Base-by-base conservation (phyloP, 2,797 vertebrate species). In the Crotalus adamanteus region DNA sequence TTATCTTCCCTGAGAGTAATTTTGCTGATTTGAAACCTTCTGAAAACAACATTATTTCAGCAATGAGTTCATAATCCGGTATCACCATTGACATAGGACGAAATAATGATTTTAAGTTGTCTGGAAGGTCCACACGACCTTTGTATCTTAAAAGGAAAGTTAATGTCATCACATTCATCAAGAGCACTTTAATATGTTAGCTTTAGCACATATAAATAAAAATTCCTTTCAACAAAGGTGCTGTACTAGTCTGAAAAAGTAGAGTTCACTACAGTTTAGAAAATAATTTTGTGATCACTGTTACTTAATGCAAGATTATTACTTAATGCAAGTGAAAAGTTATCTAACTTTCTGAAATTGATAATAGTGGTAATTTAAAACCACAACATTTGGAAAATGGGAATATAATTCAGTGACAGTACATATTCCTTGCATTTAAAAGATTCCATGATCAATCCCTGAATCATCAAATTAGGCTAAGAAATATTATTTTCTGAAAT, bases 61-160 rank as follows among this genome's bases (percentile, higher is more conserved):
- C 94, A 92, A 98, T 97, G 63, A 97, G 95, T 89, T 96, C 92
- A 94, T 93, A 96, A 61, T 97, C 95, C 5, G 97, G 97, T 6
- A 95, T 92, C 95, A 97, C 95, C 97, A 98, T 98, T 1, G 96
- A 95, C 56, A 98, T 95, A 0, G 97, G 96, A 6, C 97, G 95
- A 93, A 98, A 97, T 3, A 97, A 95, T 90, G 95, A 96, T 60
- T 97, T 97, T 93, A 98, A 93, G 22, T 97, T 97, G 65, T 95
- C 96, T 60, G 97, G 97, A 42, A 98, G 96, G 37, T 97, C 97
- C 16, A 97, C 95, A 22, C 96, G 96, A 18, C 96, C 96, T 95
- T 91, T 94, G 8, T 96, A 96, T 16, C 97, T 97, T n/a, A 92
- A 96, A 90, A 94, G 5, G 31, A 94, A 55, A 92, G 26, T 18